A percentile compares a stretch with the other conserved stretches of the same genome.
phyloP scores from a whole-genome alignment of 2,113 vertebrate genomes.

The Onychorhynchus coronatus region DNA sequence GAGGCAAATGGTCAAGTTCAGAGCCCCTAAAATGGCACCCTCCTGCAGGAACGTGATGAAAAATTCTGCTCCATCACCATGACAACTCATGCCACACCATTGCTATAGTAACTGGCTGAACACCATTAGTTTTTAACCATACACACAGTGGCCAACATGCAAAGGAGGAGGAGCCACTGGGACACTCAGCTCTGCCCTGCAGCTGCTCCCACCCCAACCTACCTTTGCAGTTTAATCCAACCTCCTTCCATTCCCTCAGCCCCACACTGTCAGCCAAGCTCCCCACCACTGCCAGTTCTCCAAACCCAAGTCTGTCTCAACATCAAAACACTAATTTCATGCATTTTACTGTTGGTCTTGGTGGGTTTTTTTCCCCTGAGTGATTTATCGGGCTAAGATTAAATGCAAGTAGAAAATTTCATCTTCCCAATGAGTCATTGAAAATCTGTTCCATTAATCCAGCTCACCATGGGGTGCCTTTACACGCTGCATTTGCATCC shows the following conservation, averaged over 20 bases:
- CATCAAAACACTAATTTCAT: rapidly evolving
- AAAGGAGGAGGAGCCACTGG: not conserved
- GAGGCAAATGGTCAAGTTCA: not conserved
- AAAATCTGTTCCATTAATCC: conserved; percentile 13
- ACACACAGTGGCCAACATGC: not conserved
- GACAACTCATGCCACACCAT: conserved; percentile 67
- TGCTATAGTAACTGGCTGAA: conserved; percentile 71
- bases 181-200: rapidly evolving
- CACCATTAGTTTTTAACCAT: conserved; percentile 52
- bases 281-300: not conserved
- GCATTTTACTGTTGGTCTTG: not conserved
- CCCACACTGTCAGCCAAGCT: not conserved
- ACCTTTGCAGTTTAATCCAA: not conserved
- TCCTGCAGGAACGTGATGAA: conserved; percentile 12
- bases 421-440: not conserved
- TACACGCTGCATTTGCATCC: not conserved
- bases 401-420: not conserved
- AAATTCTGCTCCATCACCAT: conserved; percentile 66
- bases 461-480: not conserved
- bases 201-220: not conserved
- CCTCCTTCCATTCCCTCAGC: not conserved
- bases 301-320: not conserved
- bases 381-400: conserved; percentile 4
- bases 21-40: conserved; percentile 3
- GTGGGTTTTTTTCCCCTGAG: rapidly evolving